Conservation (phyloP, 2,888 invertebrate genomes). For the Operophtera brumata region DNA sequence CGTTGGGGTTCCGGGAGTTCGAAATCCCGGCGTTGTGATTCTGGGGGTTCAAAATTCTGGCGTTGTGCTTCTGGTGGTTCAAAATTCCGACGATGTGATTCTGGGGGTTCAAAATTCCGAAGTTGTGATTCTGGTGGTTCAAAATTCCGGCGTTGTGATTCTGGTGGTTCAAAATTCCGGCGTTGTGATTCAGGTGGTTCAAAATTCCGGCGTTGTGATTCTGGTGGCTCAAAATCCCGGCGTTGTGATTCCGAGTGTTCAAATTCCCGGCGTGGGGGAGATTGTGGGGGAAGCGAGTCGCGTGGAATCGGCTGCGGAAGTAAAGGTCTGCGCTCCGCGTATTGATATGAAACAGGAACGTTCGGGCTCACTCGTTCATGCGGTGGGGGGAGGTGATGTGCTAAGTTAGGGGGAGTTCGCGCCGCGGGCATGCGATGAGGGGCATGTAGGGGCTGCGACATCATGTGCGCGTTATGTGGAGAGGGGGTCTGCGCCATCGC, state of each 20-base stretch:
- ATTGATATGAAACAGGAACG: conserved; percentile 30
- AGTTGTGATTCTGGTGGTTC: conserved; percentile 4
- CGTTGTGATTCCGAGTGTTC: not conserved
- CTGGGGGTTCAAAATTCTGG: conserved; percentile 3
- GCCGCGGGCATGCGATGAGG: conserved; percentile 39
- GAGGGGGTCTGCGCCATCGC: conserved; percentile 26
- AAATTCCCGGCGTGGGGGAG: conserved; percentile 15
- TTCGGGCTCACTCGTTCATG: conserved; percentile 31
- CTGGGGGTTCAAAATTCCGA: conserved; percentile 3
- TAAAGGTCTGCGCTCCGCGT: conserved; percentile 22
- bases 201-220: too few relatives aligned
- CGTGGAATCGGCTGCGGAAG: conserved; percentile 19
- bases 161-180: conserved; percentile 2
- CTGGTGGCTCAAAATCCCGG: not conserved
- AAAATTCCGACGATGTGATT: not conserved
- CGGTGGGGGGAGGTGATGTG: conserved; percentile 47
- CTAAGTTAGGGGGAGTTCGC: conserved; percentile 32
- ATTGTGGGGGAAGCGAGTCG: conserved; percentile 25
- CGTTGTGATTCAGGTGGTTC: too few relatives aligned
- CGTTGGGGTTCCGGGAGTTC: not conserved
- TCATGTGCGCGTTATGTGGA: conserved; percentile 21
- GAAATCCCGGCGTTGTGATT: not conserved
- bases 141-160: not conserved
- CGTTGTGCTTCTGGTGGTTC: conserved; percentile 5
- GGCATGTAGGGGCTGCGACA: conserved; percentile 52